These are phyloP conservation scores for Phataginus tricuspis DNA, from an alignment of 2,797 vertebrate species.

Conservation along the genomic window DNA sequence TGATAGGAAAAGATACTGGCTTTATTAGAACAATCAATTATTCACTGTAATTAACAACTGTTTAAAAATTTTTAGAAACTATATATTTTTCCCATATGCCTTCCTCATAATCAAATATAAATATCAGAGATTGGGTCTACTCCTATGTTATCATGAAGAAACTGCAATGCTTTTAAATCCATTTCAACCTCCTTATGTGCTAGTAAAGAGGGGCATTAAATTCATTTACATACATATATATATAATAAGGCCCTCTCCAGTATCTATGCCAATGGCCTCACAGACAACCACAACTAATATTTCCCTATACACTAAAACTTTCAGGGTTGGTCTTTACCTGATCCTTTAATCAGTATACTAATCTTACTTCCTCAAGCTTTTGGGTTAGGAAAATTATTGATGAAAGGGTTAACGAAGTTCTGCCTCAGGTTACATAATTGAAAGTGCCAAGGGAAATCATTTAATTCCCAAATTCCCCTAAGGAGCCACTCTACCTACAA, in stretches of 20 bases:
- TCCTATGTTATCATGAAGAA: background rate
- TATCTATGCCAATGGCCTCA: background rate
- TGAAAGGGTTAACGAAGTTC: constrained; percentile 27
- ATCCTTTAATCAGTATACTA: constrained; percentile 20
- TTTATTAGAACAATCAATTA: constrained; percentile 24
- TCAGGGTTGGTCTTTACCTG: background rate
- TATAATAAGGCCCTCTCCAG: background rate
- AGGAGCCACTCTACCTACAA: background rate
- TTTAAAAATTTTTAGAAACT: constrained; percentile 18
- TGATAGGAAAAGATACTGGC: background rate
- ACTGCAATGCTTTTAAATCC: background rate
- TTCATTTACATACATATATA: background rate
- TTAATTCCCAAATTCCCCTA: constrained; percentile 35
- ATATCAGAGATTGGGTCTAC: background rate
- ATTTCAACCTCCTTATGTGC: background rate
- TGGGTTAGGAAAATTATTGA: constrained; percentile 1
- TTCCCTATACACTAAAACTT: background rate
- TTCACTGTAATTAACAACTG: background rate
- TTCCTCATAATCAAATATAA: constrained; percentile 40
- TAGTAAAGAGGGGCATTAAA: background rate
- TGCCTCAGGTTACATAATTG: background rate
- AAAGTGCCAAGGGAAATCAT: background rate
- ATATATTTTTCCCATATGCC: background rate
- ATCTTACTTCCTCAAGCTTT: constrained; percentile 14
- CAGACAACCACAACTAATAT: background rate